Evolutionary conservation across 2,888 invertebrate species (phyloP).

Genomic region (Lycocerus yunnanus): DNA sequence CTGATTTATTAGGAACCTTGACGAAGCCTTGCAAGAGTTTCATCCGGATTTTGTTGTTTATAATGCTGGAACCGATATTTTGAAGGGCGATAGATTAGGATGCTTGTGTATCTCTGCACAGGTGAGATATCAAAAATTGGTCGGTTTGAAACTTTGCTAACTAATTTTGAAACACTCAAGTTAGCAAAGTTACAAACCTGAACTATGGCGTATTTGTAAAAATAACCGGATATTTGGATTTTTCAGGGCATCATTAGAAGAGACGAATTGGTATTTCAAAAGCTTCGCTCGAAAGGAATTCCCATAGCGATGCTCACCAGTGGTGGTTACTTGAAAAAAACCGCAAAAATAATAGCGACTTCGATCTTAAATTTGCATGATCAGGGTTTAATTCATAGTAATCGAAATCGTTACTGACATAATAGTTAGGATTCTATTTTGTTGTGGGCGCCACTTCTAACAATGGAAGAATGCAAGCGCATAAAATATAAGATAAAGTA

Average conservation of each 20-base stretch:
- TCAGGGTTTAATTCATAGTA: conserved; percentile 60
- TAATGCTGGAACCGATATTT: conserved; percentile 90
- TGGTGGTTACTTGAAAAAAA: conserved; percentile 80
- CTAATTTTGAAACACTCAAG: too few relatives aligned
- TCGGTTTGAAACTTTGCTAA: too few relatives aligned
- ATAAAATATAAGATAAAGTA: too few relatives aligned
- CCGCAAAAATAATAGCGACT: conserved; percentile 81
- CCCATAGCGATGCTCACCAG: conserved; percentile 88
- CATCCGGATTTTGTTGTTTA: conserved; percentile 83
- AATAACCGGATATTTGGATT: too few relatives aligned
- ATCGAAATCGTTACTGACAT: conserved; percentile 33
- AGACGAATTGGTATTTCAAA: conserved; percentile 82
- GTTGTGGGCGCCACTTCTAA: too few relatives aligned
- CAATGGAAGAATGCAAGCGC: too few relatives aligned
- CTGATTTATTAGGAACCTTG: conserved; percentile 65
- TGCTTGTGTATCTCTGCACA: conserved; percentile 69
- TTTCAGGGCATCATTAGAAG: conserved; percentile 85
- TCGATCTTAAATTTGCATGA: conserved; percentile 79
- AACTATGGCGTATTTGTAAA: too few relatives aligned
- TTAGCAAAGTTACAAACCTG: too few relatives aligned
- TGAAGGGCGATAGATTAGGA: conserved; percentile 80
- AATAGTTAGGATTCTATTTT: too few relatives aligned
- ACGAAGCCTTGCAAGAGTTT: conserved; percentile 71
- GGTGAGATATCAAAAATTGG: conserved; percentile 56
- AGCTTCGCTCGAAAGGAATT: conserved; percentile 65